Conservation (phyloP, 2,888 invertebrate species). For the Platerodrilus igneus region DNA sequence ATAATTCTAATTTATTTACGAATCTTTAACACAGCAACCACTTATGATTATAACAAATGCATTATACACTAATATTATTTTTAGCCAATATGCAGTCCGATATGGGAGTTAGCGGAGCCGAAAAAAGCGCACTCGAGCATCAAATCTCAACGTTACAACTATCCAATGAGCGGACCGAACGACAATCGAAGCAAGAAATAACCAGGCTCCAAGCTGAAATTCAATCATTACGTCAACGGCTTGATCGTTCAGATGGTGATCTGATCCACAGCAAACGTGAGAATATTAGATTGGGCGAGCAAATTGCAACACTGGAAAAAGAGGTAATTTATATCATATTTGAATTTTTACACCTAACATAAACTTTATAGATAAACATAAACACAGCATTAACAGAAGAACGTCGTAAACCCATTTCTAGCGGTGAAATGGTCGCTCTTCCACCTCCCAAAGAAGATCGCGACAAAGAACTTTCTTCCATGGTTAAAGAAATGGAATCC, state of each 20-base stretch:
- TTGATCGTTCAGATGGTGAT: constrained; percentile 78
- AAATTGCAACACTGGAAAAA: constrained; percentile 73
- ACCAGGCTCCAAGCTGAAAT: constrained; percentile 72
- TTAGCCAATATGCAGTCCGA: constrained; percentile 72
- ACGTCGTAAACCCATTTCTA: constrained; percentile 32
- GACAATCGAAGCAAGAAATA: constrained; percentile 72
- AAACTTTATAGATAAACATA: constrained; percentile 37
- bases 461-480: constrained; percentile 68
- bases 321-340: constrained; percentile 55
- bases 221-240: constrained; percentile 66
- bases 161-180: constrained; percentile 64
- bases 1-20: neutral
- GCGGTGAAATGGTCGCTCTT: constrained; percentile 36
- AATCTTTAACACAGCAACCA: neutral
- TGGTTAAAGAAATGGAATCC: constrained; percentile 74
- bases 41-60: neutral
- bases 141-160: constrained; percentile 67
- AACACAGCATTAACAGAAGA: constrained; percentile 43
- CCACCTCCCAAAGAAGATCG: constrained; percentile 40
- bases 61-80: too few relatives aligned
- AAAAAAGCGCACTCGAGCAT: constrained; percentile 74
- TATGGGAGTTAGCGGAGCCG: constrained; percentile 68
- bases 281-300: constrained; percentile 72
- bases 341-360: too few relatives aligned
- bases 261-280: constrained; percentile 75